phyloP scores from a whole-genome alignment of 37 sponge, comb jelly and placozoan genomes.

The Tethya wilhelma region DNA sequence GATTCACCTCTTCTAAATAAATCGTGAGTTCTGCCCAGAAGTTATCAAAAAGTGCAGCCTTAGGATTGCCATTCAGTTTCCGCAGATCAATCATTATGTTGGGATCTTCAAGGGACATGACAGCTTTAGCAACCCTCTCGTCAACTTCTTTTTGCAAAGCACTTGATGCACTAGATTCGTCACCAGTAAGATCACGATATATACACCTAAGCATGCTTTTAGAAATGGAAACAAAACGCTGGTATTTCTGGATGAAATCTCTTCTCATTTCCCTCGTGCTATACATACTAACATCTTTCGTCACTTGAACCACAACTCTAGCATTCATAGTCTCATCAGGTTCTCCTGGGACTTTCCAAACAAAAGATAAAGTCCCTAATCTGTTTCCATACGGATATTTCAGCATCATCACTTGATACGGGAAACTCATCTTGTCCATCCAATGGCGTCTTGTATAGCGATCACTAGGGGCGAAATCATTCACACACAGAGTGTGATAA shows the following conservation, averaged over 20 bases:
- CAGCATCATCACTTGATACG: background rate
- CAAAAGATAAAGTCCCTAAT: background rate
- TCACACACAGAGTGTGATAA: background rate
- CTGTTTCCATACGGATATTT: conserved; percentile 13
- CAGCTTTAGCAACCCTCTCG: background rate
- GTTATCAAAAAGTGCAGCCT: background rate
- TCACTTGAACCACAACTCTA: background rate
- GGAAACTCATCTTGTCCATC: conserved; percentile 1
- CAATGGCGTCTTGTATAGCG: background rate
- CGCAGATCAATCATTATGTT: conserved; percentile 6
- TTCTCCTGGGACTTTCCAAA: conserved; percentile 10
- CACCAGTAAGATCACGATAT: background rate
- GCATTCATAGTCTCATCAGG: background rate
- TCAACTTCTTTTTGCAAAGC: background rate
- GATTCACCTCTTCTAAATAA: background rate
- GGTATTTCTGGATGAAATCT: conserved; percentile 20
- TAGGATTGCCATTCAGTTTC: conserved; percentile 8
- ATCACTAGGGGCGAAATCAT: conserved; percentile 4
- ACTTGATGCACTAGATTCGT: background rate
- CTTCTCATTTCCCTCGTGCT: background rate
- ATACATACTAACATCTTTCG: background rate
- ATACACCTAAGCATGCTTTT: conserved; percentile 1
- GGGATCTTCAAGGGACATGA: background rate
- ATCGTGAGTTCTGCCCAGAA: conserved; percentile 7
- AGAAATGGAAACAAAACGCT: background rate